Conservation (phyloP, 2,113 vertebrate genomes). For the Nyctibius bracteatus region DNA sequence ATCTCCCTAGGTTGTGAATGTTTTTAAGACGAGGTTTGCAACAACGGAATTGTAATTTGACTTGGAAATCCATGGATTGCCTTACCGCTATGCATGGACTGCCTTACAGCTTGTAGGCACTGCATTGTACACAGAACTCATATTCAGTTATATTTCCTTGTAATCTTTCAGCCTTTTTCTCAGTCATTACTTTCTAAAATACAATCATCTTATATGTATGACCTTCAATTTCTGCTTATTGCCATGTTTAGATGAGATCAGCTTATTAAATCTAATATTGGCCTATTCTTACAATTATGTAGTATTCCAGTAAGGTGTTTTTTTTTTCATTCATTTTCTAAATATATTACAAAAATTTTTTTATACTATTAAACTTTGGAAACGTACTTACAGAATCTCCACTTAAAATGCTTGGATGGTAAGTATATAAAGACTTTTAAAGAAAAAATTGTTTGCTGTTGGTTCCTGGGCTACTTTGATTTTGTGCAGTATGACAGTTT, state of each 20-base stretch:
- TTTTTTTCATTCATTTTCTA: neutral
- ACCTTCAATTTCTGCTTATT: neutral
- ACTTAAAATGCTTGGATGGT: neutral
- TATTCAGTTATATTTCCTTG: neutral
- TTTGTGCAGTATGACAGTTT: fast-evolving
- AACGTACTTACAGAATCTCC: neutral
- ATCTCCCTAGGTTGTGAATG: neutral
- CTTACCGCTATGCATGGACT: neutral
- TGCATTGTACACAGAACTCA: neutral
- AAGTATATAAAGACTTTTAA: neutral
- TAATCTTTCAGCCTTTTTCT: neutral
- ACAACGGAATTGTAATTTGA: neutral
- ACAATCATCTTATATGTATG: neutral
- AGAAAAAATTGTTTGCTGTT: neutral
- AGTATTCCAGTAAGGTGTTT: neutral
- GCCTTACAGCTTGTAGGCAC: neutral
- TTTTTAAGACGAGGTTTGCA: neutral
- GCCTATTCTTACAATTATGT: neutral
- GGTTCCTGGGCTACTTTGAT: neutral
- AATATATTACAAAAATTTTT: neutral
- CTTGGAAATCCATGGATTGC: neutral
- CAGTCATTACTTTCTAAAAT: neutral
- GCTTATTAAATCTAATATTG: neutral
- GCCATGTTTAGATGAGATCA: neutral
- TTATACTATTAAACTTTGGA: neutral